Evolutionary conservation across 2,113 vertebrate species (phyloP).

Genomic region (Zosterops borbonicus): DNA sequence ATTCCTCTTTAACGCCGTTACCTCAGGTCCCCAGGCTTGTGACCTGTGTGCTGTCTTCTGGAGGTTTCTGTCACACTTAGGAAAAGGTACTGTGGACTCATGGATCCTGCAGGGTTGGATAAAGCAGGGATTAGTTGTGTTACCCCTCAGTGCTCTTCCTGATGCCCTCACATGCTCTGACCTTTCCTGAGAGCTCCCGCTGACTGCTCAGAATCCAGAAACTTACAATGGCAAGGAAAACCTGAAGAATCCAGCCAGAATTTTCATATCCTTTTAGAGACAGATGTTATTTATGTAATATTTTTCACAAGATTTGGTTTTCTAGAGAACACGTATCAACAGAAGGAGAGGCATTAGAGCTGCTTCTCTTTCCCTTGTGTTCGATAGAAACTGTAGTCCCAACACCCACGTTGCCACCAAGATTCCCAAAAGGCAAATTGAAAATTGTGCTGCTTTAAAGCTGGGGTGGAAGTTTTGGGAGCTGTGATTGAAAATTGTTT

Average conservation of each 20-base stretch:
- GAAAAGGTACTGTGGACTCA: neutral
- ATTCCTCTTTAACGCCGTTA: neutral
- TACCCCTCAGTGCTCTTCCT: neutral
- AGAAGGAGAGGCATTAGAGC: neutral
- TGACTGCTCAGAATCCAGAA: neutral
- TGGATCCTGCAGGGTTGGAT: neutral
- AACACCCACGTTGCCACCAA: neutral
- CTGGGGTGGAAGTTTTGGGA: neutral
- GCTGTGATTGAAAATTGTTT: neutral
- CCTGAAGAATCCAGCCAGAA: neutral
- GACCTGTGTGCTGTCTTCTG: fast-evolving
- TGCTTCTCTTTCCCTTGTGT: neutral
- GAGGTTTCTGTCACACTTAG: neutral
- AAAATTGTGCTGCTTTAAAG: neutral
- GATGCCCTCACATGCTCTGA: neutral
- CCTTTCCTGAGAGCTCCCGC: neutral
- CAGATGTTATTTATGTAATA: neutral
- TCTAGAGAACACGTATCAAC: neutral
- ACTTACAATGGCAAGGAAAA: neutral
- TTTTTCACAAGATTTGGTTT: neutral
- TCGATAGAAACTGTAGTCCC: neutral
- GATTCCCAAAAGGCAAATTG: neutral
- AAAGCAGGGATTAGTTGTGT: neutral
- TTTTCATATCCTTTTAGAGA: neutral
- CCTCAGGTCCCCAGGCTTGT: neutral